phyloP scores from a whole-genome alignment of 2,797 vertebrate genomes.

The Lutjanus campechanus region DNA sequence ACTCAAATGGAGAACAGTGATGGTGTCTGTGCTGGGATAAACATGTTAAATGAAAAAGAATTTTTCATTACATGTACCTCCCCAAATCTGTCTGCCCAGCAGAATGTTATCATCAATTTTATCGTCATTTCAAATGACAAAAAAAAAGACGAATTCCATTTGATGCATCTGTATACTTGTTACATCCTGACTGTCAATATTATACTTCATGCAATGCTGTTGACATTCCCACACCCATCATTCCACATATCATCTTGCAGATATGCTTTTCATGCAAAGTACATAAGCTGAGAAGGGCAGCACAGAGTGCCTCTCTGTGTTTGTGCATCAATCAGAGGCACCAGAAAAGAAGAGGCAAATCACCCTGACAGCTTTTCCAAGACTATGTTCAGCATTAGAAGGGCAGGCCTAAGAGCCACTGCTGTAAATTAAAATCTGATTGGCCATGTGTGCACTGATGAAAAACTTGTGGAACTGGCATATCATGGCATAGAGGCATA shows the following conservation, averaged over 20 bases:
- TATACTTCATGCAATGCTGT: neutral
- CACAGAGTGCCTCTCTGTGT: neutral
- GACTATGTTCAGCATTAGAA: no score
- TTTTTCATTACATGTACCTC: neutral
- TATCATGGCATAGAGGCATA: neutral
- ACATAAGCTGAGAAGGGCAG: neutral
- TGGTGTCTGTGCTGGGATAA: neutral
- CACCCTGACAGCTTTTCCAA: neutral
- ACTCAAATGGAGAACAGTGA: neutral
- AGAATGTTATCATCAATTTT: no score
- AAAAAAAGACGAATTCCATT: neutral
- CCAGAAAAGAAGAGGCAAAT: neutral
- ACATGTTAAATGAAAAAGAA: neutral
- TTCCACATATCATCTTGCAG: neutral
- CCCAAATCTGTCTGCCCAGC: neutral
- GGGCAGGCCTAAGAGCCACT: neutral
- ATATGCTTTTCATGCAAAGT: neutral
- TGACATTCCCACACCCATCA: neutral
- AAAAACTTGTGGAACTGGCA: neutral
- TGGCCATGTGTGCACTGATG: neutral
- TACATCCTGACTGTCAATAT: neutral
- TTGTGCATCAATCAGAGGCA: neutral
- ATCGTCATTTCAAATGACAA: neutral
- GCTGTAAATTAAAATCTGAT: neutral
- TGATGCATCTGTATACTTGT: neutral